Evolutionary conservation across 2,888 invertebrate species (phyloP).

Genomic region (Alcis repandata): DNA sequence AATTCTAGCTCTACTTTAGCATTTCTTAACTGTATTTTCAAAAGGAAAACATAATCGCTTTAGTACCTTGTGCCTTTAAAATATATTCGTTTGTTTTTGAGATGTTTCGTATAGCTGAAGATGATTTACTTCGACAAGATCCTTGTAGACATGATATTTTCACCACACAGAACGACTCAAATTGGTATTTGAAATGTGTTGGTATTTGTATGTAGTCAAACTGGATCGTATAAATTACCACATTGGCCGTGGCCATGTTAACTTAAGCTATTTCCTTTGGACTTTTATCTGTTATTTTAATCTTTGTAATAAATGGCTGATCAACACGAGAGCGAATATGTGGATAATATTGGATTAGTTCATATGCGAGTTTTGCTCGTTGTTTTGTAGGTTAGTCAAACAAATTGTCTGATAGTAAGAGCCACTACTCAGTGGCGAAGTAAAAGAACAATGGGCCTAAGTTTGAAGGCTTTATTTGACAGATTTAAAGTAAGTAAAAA

Average conservation of each 20-base stretch:
- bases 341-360: slow-evolving; percentile 8
- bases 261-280: slow-evolving; percentile 42
- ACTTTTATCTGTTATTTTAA: slow-evolving; percentile 34
- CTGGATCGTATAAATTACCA: slow-evolving; percentile 39
- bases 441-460: too few relatives aligned
- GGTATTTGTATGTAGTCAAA: slow-evolving; percentile 20
- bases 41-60: neutral
- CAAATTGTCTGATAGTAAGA: too few relatives aligned
- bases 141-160: neutral
- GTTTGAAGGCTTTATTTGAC: too few relatives aligned
- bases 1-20: slow-evolving; percentile 18
- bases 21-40: slow-evolving; percentile 36
- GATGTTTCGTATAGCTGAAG: neutral
- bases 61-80: slow-evolving; percentile 1
- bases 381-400: too few relatives aligned
- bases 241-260: slow-evolving; percentile 37
- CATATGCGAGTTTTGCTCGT: neutral
- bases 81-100: neutral
- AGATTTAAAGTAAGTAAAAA: too few relatives aligned
- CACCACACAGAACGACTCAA: slow-evolving; percentile 20
- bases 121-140: slow-evolving; percentile 6
- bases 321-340: slow-evolving; percentile 9
- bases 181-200: slow-evolving; percentile 7
- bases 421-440: too few relatives aligned
- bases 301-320: slow-evolving; percentile 24